These are phyloP conservation scores for Xiphophorus couchianus DNA, from an alignment of 2,113 vertebrate species.

Conservation along the genomic window DNA sequence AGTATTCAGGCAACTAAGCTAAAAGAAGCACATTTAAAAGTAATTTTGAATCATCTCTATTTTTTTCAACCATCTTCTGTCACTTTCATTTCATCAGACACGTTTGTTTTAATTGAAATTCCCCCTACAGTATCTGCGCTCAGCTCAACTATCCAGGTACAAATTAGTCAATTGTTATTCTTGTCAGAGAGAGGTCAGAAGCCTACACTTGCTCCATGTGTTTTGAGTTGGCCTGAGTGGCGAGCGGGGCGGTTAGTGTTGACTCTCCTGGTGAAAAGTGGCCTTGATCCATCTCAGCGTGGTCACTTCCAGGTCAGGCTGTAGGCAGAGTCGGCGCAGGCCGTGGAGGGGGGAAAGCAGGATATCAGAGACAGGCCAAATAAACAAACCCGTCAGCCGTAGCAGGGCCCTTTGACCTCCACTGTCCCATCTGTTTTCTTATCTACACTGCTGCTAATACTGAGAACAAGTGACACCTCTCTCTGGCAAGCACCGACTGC, in stretches of 20 bases:
- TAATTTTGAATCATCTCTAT: conserved; percentile 15
- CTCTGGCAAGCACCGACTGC: conserved; percentile 64
- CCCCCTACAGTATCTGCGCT: conserved; percentile 48
- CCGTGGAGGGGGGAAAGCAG: conserved; percentile 64
- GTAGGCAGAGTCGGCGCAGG: conserved; percentile 54
- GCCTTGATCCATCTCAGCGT: conserved; percentile 76
- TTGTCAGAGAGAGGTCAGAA: conserved; percentile 67
- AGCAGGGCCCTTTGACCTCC: conserved; percentile 77
- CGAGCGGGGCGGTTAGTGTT: conserved; percentile 68
- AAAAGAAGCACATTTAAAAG: background rate
- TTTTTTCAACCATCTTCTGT: conserved; percentile 4
- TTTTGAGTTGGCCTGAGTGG: conserved; percentile 76
- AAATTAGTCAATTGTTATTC: conserved; percentile 74
- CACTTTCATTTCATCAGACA: conserved; percentile 33
- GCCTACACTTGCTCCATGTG: conserved; percentile 76
- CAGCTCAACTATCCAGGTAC: conserved; percentile 30
- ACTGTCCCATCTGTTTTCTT: conserved; percentile 80
- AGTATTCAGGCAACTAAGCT: conserved; percentile 1
- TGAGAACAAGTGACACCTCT: conserved; percentile 82
- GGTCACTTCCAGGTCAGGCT: conserved; percentile 77
- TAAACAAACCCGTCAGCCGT: conserved; percentile 79
- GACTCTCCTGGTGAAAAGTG: conserved; percentile 76
- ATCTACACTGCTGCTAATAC: conserved; percentile 76
- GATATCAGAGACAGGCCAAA: conserved; percentile 81
- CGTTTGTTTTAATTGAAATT: conserved; percentile 57